Evolutionary conservation across 2,797 vertebrate species (phyloP).

Genomic region (Aythya fuligula): DNA sequence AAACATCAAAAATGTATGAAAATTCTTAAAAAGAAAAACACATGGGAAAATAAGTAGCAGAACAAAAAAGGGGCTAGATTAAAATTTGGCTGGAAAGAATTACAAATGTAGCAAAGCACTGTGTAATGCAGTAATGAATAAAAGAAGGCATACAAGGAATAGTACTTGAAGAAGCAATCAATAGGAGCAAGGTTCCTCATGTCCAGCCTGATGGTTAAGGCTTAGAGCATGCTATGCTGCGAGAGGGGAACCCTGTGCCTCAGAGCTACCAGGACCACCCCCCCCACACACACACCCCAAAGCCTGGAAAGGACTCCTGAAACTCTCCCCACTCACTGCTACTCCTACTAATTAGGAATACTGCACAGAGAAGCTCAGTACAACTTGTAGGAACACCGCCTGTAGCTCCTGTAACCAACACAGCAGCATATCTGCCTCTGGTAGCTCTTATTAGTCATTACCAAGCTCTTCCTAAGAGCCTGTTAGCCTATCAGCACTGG

Average conservation of each 20-base stretch:
- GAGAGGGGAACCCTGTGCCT: not conserved
- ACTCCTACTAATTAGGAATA: not conserved
- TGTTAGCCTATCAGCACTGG: fast-evolving
- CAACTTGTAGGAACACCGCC: not conserved
- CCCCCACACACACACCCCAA: no score
- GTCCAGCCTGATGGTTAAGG: not conserved
- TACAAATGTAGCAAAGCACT: not conserved
- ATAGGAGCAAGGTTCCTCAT: not conserved
- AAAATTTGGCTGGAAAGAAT: not conserved
- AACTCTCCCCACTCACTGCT: not conserved
- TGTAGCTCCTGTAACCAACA: not conserved
- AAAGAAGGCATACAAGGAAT: not conserved
- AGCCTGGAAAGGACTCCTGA: not conserved
- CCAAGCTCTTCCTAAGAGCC: not conserved
- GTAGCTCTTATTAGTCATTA: not conserved
- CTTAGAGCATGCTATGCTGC: not conserved
- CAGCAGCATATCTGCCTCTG: fast-evolving
- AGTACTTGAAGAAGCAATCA: not conserved
- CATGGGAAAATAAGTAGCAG: not conserved
- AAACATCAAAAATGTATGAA: not conserved
- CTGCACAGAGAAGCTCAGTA: not conserved
- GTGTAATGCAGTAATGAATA: not conserved
- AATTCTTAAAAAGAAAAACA: not conserved
- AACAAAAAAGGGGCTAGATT: not conserved
- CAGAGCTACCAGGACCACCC: not conserved